These are phyloP conservation scores for Sphaerophoria taeniata DNA, from an alignment of 2,888 invertebrate genomes.

Conservation along the genomic window DNA sequence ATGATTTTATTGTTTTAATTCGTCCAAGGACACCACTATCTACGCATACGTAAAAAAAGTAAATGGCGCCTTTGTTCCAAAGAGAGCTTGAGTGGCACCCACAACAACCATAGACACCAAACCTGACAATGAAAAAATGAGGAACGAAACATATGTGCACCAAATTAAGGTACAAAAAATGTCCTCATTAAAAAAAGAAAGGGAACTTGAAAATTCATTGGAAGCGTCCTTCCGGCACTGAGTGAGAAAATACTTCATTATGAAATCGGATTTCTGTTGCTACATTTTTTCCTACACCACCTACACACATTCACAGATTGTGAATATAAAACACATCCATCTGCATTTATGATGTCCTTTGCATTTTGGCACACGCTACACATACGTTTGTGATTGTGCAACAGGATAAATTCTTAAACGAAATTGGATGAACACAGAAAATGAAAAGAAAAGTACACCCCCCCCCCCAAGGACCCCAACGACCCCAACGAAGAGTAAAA, in stretches of 20 bases:
- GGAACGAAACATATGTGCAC: background rate
- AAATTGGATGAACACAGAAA: constrained; percentile 37
- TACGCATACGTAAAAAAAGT: constrained; percentile 7
- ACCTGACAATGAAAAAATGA: constrained; percentile 12
- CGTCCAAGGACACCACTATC: constrained; percentile 28
- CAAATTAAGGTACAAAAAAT: constrained; percentile 23
- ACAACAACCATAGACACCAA: background rate
- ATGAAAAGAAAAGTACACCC: constrained; percentile 49
- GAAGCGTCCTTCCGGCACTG: constrained; percentile 58
- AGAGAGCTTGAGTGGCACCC: background rate
- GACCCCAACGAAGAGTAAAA: constrained; percentile 1
- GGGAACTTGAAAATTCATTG: constrained; percentile 58
- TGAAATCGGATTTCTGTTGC: constrained; percentile 61
- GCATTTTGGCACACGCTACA: constrained; percentile 7
- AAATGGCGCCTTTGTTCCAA: background rate
- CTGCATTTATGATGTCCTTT: constrained; percentile 9
- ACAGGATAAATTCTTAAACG: constrained; percentile 40
- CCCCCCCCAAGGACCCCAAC: constrained; percentile 19
- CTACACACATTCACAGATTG: background rate
- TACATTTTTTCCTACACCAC: constrained; percentile 1
- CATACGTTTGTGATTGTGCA: constrained; percentile 38
- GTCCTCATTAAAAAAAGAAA: constrained; percentile 8
- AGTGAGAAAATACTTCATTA: constrained; percentile 65
- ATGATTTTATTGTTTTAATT: constrained; percentile 24
- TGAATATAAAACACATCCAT: background rate